A percentile compares a stretch with the other conserved stretches of the same genome.
Conservation (phyloP, 2,888 invertebrate genomes). For the Apodemia duryi region DNA sequence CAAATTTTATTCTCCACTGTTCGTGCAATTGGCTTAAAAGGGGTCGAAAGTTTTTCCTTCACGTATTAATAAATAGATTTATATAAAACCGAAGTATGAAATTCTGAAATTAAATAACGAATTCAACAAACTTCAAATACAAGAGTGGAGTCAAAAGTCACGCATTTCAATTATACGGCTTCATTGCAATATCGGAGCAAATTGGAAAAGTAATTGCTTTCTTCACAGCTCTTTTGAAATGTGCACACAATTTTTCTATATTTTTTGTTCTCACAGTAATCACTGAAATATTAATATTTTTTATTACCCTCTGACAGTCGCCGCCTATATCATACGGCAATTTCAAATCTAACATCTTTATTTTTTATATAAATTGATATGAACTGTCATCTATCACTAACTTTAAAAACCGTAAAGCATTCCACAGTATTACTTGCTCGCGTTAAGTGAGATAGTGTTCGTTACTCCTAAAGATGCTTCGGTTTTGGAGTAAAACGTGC, state of each 20-base stretch:
- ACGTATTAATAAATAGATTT: no score
- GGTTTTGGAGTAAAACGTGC: no score
- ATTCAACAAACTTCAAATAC: neutral
- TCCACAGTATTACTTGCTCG: no score
- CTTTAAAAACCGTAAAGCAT: no score
- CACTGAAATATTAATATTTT: neutral
- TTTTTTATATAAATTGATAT: no score
- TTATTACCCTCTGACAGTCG: neutral
- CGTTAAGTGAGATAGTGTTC: no score
- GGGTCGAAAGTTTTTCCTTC: no score
- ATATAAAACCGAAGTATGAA: no score
- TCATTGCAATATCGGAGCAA: constrained; percentile 19
- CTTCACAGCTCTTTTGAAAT: constrained; percentile 9
- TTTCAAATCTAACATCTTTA: neutral
- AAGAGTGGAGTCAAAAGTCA: constrained; percentile 18
- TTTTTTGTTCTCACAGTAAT: neutral
- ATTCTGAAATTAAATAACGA: neutral
- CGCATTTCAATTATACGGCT: constrained; percentile 23
- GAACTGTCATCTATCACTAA: no score
- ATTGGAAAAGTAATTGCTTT: constrained; percentile 19
- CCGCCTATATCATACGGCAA: neutral
- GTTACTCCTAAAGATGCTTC: no score
- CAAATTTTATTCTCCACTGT: no score
- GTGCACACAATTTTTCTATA: constrained; percentile 5
- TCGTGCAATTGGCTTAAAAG: no score